Base-by-base conservation (phyloP, 2,797 vertebrate species). In the Gouania willdenowi region DNA sequence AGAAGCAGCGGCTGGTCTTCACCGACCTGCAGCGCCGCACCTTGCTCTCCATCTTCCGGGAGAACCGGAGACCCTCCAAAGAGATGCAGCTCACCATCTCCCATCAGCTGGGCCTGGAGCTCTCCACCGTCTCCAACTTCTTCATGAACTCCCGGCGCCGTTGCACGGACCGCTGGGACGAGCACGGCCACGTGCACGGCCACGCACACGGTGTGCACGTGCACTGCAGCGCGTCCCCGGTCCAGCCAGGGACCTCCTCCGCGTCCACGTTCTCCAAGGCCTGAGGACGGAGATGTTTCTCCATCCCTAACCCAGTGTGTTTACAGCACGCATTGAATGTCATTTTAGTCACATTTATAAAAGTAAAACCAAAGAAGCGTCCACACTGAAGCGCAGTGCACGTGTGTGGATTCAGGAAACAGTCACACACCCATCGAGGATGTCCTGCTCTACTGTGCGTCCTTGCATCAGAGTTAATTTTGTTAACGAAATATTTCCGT, bases 1-100 rank as follows among this genome's bases (percentile, higher is more conserved):
- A 98, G 83, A 98, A 98, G 77, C 95, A 97, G 86, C 92, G 95
- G 9, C 79, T 98, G 87, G 95, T 98, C 83, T 98, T 98, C 90
- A 98, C 95, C n/a, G 95, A 98, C 90, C 92, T 98, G 79, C 95
- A 98, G 86, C 92, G 95, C 45, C 94, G 95, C 80, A 98, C 95
- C 53, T 85, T 98, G 72, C 93, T 95, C 36, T 95, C 95, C 80
- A 98, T 98, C 90, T 98, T 97, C 85, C 93, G 96, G 81, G 95
- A 98, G 85, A 98, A 98, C 87, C 95, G 94, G 77, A 91, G 95
- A 6, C 95, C 95, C 1, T 97, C 95, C 81, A 98, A 98, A 35
- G 95, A 98, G 68, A 98, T 98, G 95, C 95, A 98, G 89, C 77
- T 95, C 58, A 98, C 95, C 88, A 98, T 98, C 85, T 97, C 94